A percentile compares a stretch with the other conserved stretches of the same genome.
phyloP scores from a whole-genome alignment of 2,888 invertebrate species.

The Lamproptera curius region DNA sequence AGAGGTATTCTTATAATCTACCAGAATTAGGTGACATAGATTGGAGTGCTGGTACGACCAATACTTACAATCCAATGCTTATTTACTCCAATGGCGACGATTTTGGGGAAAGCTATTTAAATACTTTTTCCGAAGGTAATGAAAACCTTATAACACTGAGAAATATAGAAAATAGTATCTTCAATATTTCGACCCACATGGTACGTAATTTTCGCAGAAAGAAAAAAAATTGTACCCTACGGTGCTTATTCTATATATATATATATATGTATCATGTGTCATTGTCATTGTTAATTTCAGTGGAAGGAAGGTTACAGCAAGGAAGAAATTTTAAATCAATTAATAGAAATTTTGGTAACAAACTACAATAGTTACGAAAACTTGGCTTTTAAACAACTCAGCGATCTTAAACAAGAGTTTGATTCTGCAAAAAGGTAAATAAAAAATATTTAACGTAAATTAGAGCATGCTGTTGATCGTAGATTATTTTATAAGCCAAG shows the following conservation, averaged over 20 bases:
- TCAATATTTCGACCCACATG: slow-evolving; percentile 48
- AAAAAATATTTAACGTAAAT: too few species aligned
- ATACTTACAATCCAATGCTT: slow-evolving; percentile 79
- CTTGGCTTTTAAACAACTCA: slow-evolving; percentile 45
- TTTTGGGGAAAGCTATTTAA: slow-evolving; percentile 75
- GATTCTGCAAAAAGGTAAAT: slow-evolving; percentile 41
- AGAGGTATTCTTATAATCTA: slow-evolving; percentile 82
- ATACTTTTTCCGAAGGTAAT: slow-evolving; percentile 47
- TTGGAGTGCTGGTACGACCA: slow-evolving; percentile 64
- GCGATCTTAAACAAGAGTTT: slow-evolving; percentile 37
- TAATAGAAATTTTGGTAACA: slow-evolving; percentile 61
- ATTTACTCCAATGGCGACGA: slow-evolving; percentile 81
- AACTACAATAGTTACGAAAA: slow-evolving; percentile 56
- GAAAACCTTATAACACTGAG: slow-evolving; percentile 43
- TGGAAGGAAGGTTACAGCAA: slow-evolving; percentile 53
- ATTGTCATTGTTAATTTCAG: slow-evolving; percentile 40
- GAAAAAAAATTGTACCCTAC: too few species aligned
- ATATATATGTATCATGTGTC: too few species aligned
- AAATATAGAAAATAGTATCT: slow-evolving; percentile 56
- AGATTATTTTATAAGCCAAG: too few species aligned
- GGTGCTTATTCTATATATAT: too few species aligned
- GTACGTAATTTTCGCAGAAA: slow-evolving; percentile 37
- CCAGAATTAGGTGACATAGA: slow-evolving; percentile 76
- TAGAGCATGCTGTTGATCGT: too few species aligned
- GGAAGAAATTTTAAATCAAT: slow-evolving; percentile 58